Evolutionary conservation across 2,888 invertebrate genomes (phyloP), one percentile per base, ranked within the genome.

Genomic region (Escarpia spicata): DNA sequence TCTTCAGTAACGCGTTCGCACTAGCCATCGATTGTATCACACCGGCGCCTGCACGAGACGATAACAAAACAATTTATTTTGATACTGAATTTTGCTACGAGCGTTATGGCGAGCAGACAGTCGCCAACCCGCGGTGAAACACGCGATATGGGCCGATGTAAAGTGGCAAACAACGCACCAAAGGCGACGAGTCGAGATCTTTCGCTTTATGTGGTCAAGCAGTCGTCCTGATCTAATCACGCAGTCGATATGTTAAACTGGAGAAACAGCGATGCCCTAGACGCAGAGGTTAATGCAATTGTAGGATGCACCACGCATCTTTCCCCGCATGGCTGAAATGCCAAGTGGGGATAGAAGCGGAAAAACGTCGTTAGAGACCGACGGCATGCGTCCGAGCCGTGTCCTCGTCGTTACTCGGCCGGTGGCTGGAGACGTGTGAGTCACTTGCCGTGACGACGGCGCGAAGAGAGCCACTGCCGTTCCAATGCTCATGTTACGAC

Each of bases 11-110:
- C 19, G 19, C 75, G 75, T 26, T 75, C n/a, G 26, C 75, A 75
- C 19, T 75, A 75, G 75, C 75, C 6, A 75, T n/a, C 75, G n/a
- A 19, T n/a, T 75, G 26, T 26, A 19, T 0, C 6, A 26, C 75
- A n/a, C n/a, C 26, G 75, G 3, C 52, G 26, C 75, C 75, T 26
- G n/a, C 26, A 75, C 19, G n/a, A 26, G 75, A 6, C 75, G 75
- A 75, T n/a, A 75, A 75, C 75, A n/a, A 75, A 75, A 75, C 75
- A 75, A n/a, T n/a, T 75, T 26, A 75, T 75, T 75, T 75, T 75
- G 75, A 75, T 75, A 75, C n/a, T 75, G 19, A 6, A 26, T 75
- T 75, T 75, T 26, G 75, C n/a, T 26, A 75, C 26, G n/a, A n/a
- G 75, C 26, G 26, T 75, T n/a, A 4, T n/a, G 75, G 6, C 75